Conservation (phyloP, 1,140 invertebrate genomes). For the Atta colombica region DNA sequence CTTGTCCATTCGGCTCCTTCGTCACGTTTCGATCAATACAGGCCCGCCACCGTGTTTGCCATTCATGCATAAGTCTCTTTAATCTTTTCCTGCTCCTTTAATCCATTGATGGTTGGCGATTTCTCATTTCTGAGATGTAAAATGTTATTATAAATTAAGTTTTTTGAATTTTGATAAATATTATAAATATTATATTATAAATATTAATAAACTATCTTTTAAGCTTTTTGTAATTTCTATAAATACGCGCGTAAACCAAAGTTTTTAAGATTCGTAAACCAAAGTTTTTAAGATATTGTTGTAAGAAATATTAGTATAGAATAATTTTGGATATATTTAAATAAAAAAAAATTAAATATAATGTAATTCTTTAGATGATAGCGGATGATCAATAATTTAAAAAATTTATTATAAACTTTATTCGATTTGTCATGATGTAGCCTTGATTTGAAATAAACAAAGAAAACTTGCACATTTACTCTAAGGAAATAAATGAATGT, state of each 20-base stretch:
- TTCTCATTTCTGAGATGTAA: background rate
- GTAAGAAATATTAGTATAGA: background rate
- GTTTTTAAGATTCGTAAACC: background rate
- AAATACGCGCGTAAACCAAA: background rate
- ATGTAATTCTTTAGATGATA: background rate
- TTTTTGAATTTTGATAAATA: conserved; percentile 1
- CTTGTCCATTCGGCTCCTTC: background rate
- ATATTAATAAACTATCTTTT: background rate
- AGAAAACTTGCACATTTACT: background rate
- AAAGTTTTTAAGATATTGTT: background rate
- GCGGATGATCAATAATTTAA: background rate
- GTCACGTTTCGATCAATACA: conserved; percentile 67
- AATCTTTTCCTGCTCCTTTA: conserved; percentile 10
- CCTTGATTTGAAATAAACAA: background rate
- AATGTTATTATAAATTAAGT: background rate
- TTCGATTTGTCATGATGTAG: background rate
- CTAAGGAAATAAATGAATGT: background rate
- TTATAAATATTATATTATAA: background rate
- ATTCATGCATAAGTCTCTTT: conserved; percentile 68
- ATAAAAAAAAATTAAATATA: background rate
- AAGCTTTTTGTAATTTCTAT: background rate
- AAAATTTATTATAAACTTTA: background rate
- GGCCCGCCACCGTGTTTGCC: conserved; percentile 66
- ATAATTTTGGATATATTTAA: background rate
- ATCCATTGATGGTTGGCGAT: background rate